Conservation (phyloP, 2,888 invertebrate genomes). For the Mesoligia furuncula region DNA sequence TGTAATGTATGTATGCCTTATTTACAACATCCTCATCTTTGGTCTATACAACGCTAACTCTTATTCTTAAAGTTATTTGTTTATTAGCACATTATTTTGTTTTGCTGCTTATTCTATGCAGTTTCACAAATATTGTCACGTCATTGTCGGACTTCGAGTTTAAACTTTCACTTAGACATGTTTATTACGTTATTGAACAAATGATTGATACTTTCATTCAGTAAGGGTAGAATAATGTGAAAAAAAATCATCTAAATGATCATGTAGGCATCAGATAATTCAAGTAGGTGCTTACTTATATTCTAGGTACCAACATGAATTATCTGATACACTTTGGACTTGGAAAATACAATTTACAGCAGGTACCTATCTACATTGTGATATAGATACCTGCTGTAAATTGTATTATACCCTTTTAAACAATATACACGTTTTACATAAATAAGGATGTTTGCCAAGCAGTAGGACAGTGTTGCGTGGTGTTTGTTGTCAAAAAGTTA, state of each 20-base stretch:
- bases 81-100: background rate
- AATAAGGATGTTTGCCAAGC: background rate
- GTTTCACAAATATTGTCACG: background rate
- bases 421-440: too few species aligned
- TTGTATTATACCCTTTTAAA: too few species aligned
- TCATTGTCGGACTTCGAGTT: background rate
- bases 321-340: background rate
- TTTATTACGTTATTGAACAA: background rate
- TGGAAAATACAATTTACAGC: background rate
- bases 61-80: background rate
- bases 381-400: too few species aligned
- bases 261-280: too few species aligned
- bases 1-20: background rate
- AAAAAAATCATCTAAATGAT: background rate
- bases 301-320: background rate
- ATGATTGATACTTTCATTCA: background rate
- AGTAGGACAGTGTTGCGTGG: background rate
- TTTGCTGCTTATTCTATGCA: background rate
- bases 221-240: background rate
- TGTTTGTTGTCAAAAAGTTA: background rate
- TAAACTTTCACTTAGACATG: background rate
- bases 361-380: background rate
- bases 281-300: too few species aligned
- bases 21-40: constrained; percentile 16
- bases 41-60: constrained; percentile 1